phyloP scores from a whole-genome alignment of 2,888 invertebrate species.

The Stenodera caucasica region DNA sequence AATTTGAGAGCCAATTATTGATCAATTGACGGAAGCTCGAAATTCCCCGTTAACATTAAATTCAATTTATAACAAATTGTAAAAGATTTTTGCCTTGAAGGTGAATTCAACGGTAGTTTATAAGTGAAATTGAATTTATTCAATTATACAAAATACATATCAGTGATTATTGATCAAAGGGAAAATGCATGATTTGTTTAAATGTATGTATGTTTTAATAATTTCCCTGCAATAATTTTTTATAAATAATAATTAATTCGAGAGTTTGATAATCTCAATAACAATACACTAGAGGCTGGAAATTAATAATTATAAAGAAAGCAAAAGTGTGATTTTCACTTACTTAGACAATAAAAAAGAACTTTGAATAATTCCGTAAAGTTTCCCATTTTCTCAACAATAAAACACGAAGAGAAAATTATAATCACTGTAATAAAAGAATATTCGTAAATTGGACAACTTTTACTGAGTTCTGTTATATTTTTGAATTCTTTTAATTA shows the following conservation, averaged over 20 bases:
- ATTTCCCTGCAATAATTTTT: background rate
- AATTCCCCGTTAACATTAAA: conserved; percentile 19
- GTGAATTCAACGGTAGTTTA: conserved; percentile 14
- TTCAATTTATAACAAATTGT: no score
- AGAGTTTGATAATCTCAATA: background rate
- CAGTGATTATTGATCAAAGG: background rate
- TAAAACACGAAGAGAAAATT: background rate
- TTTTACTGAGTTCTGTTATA: no score
- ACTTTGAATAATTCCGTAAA: no score
- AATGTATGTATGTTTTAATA: background rate
- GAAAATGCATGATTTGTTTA: background rate
- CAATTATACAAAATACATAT: background rate
- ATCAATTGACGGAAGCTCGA: conserved; percentile 21
- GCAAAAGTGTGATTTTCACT: background rate
- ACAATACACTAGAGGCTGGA: background rate
- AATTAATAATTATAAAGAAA: background rate
- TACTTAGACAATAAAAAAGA: background rate
- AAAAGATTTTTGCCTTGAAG: conserved; percentile 9
- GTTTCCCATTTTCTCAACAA: background rate
- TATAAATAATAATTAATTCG: background rate
- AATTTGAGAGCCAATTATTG: conserved; percentile 10
- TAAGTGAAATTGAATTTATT: conserved; percentile 18
- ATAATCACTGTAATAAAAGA: background rate
- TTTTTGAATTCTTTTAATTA: no score
- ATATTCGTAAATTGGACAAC: no score